phyloP scores from a whole-genome alignment of 2,888 invertebrate genomes.

The Mantis religiosa region DNA sequence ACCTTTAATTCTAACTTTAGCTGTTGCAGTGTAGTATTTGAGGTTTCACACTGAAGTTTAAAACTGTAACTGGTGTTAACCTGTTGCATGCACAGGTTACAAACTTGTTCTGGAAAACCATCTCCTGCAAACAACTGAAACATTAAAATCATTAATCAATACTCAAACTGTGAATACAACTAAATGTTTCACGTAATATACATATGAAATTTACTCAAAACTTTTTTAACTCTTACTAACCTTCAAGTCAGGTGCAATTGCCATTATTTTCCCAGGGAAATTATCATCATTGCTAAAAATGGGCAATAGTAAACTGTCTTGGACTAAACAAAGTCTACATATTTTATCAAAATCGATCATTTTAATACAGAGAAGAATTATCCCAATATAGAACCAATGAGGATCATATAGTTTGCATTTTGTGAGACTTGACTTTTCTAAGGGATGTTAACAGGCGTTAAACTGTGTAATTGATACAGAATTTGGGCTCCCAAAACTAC shows the following conservation, averaged over 20 bases:
- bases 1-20: neutral
- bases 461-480: neutral
- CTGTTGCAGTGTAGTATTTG: neutral
- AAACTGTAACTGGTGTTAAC: conserved; percentile 7
- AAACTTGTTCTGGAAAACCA: conserved; percentile 4
- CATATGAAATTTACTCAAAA: neutral
- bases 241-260: neutral
- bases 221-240: neutral
- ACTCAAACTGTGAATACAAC: neutral
- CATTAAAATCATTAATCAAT: neutral
- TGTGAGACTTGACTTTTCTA: neutral
- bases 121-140: neutral
- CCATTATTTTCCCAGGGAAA: neutral
- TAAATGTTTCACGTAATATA: neutral
- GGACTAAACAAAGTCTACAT: neutral
- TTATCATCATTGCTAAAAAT: neutral
- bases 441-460: too few species aligned
- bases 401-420: neutral
- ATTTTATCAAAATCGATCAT: neutral
- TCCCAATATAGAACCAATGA: neutral
- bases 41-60: neutral
- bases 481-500: too few species aligned
- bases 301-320: neutral
- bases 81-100: neutral
- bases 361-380: neutral